Evolutionary conservation across 2,888 invertebrate genomes (phyloP).

Genomic region (Arge pagana): DNA sequence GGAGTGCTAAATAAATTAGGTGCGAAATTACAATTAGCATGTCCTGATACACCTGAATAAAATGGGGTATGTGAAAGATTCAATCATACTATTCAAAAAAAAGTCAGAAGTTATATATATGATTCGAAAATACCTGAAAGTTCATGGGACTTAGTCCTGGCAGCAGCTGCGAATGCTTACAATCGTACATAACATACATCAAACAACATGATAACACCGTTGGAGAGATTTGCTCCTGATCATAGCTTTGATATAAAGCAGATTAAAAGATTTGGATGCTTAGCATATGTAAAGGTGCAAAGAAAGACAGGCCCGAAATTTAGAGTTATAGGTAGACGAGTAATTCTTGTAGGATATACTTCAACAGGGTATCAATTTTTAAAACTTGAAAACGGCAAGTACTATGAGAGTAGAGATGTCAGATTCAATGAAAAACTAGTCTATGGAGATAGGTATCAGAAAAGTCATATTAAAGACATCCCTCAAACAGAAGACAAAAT

Average conservation of each 20-base stretch:
- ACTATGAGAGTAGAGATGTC: constrained; percentile 30
- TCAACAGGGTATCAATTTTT: constrained; percentile 30
- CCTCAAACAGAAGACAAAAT: neutral
- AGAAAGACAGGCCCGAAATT: constrained; percentile 30
- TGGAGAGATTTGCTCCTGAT: constrained; percentile 19
- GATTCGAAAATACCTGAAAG: constrained; percentile 30
- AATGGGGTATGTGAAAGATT: constrained; percentile 30
- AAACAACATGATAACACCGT: constrained; percentile 17
- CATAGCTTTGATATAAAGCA: constrained; percentile 24
- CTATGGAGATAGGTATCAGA: constrained; percentile 29
- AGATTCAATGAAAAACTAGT: constrained; percentile 33
- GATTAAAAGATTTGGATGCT: constrained; percentile 23
- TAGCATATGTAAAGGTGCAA: constrained; percentile 26
- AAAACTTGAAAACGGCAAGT: constrained; percentile 29
- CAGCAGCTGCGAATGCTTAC: constrained; percentile 31
- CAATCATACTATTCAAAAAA: constrained; percentile 31
- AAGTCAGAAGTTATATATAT: constrained; percentile 25
- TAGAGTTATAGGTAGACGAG: constrained; percentile 22
- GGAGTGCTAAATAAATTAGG: constrained; percentile 29
- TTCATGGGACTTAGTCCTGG: constrained; percentile 32
- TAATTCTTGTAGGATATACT: constrained; percentile 31
- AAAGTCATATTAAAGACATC: constrained; percentile 2
- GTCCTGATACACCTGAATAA: constrained; percentile 22
- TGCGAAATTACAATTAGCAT: constrained; percentile 19
- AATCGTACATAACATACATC: constrained; percentile 32